Percentiles rank a stretch among this genome's conserved stretches.
Evolutionary conservation across 2,113 vertebrate species (phyloP).

Genomic region (Mormyrus lacerda): DNA sequence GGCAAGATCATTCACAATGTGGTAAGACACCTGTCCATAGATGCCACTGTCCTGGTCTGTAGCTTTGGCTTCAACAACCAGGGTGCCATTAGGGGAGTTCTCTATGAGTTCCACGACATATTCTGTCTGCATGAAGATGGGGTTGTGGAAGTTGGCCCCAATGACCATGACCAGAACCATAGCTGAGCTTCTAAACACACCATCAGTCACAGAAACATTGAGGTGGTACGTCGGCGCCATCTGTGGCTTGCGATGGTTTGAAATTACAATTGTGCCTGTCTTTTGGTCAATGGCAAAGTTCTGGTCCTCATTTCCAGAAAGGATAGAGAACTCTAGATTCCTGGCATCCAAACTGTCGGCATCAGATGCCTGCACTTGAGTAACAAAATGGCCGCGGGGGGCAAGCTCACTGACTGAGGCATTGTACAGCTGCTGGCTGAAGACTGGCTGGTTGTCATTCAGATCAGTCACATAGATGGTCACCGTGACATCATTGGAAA

Average conservation of each 20-base stretch:
- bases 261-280: constrained; percentile 75
- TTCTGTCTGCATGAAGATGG: constrained; percentile 78
- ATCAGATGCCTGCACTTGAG: constrained; percentile 81
- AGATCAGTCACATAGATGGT: constrained; percentile 77
- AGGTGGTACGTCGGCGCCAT: constrained; percentile 73
- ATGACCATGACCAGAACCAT: constrained; percentile 69
- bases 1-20: constrained; percentile 87
- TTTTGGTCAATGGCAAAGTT: constrained; percentile 78
- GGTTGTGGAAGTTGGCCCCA: constrained; percentile 86
- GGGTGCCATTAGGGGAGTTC: constrained; percentile 75
- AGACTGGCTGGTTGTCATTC: constrained; percentile 86
- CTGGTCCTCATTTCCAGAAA: constrained; percentile 83
- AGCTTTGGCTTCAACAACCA: constrained; percentile 76
- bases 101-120: constrained; percentile 89
- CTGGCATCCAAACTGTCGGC: constrained; percentile 73
- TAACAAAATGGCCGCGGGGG: constrained; percentile 79
- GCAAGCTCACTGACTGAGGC: constrained; percentile 79
- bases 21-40: constrained; percentile 75
- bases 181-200: constrained; percentile 84
- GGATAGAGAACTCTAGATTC: constrained; percentile 78
- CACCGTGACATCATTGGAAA: constrained; percentile 71
- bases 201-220: constrained; percentile 83
- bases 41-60: constrained; percentile 78
- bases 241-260: constrained; percentile 69
- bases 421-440: constrained; percentile 75